These are phyloP conservation scores for Heteronetta atricapilla DNA, from an alignment of 2,113 vertebrate genomes.

Conservation along the genomic window DNA sequence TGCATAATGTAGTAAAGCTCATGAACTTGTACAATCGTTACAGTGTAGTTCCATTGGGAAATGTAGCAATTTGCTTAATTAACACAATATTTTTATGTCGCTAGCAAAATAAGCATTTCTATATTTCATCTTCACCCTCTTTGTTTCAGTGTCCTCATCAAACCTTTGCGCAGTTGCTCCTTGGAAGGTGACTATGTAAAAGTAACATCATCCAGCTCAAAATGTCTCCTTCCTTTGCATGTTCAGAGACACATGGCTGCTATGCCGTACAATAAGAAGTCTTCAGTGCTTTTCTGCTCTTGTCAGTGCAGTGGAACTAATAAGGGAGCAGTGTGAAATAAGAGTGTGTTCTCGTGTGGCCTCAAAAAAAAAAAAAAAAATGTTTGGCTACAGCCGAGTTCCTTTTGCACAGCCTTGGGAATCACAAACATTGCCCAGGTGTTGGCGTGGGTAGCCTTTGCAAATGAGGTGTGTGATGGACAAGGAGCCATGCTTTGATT, in stretches of 20 bases:
- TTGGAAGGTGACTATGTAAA: not conserved
- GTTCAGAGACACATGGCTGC: not conserved
- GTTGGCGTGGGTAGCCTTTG: not conserved
- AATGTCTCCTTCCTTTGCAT: not conserved
- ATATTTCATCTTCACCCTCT: not conserved
- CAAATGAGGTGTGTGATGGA: not conserved
- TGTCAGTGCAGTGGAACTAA: not conserved
- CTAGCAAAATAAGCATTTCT: not conserved
- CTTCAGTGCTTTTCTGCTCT: not conserved
- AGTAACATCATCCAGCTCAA: not conserved
- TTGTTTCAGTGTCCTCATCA: not conserved
- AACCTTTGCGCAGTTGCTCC: not conserved
- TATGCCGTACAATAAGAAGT: not conserved
- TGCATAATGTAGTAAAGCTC: not conserved
- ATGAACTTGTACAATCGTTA: not conserved
- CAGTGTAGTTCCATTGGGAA: not conserved
- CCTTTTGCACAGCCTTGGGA: not conserved
- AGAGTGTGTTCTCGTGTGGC: not conserved
- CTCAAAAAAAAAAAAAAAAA: not conserved
- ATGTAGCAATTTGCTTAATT: not conserved
- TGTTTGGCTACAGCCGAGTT: not conserved
- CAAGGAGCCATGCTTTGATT: rapidly evolving
- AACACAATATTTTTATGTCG: not conserved
- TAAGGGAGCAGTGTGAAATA: not conserved
- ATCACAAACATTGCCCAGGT: rapidly evolving